A percentile compares a stretch with the other conserved stretches of the same genome.
These are phyloP conservation scores for Antedon mediterranea DNA, from an alignment of 53 echinoderm and acorn worm genomes.

Conservation along the genomic window DNA sequence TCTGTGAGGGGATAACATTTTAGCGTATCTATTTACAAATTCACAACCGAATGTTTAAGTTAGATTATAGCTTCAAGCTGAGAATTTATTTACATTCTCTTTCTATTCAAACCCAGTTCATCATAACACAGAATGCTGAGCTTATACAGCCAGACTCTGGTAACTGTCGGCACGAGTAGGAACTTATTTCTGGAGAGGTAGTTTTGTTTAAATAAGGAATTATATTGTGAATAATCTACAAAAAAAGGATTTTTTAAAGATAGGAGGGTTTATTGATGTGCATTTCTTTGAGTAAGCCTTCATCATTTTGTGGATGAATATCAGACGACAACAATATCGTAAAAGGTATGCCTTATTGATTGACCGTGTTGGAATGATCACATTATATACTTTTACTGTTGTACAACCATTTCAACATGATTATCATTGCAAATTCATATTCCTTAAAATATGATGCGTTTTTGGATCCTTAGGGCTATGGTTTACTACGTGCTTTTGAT, in stretches of 20 bases:
- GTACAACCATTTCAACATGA: too few species aligned
- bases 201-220: too few species aligned
- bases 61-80: constrained; percentile 1
- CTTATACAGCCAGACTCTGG: not conserved
- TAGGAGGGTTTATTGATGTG: too few species aligned
- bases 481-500: not conserved
- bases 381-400: too few species aligned
- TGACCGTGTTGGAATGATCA: too few species aligned
- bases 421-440: not conserved
- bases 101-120: not conserved
- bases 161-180: not conserved
- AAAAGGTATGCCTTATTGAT: too few species aligned
- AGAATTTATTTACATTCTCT: not conserved
- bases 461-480: not conserved
- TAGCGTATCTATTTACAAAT: not conserved
- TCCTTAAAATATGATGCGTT: not conserved
- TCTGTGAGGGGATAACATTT: not conserved
- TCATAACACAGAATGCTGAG: not conserved
- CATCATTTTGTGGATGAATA: too few species aligned
- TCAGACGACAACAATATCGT: too few species aligned
- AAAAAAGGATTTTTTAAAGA: too few species aligned
- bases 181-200: not conserved
- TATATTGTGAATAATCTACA: too few species aligned
- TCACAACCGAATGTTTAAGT: not conserved
- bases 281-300: too few species aligned